Conservation (phyloP, 2,113 vertebrate species). For the Channa maculata region DNA sequence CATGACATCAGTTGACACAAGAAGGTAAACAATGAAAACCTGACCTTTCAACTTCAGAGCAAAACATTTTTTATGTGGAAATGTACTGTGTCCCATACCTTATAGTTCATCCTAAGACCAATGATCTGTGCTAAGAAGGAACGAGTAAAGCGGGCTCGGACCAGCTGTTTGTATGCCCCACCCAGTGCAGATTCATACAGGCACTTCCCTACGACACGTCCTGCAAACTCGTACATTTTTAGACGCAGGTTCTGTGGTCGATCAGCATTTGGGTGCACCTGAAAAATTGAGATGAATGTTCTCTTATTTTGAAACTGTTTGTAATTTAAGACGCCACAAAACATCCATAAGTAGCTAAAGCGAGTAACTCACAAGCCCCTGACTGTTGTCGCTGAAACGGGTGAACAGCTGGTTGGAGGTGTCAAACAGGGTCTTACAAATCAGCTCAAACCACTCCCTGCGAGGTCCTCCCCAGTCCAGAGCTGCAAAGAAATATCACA, state of each 20-base stretch:
- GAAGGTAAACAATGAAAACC: constrained; percentile 53
- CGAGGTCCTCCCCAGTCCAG: constrained; percentile 98
- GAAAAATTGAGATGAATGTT: not conserved
- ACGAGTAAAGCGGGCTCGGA: constrained; percentile 95
- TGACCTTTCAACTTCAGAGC: constrained; percentile 13
- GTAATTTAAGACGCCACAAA: not conserved
- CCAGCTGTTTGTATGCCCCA: constrained; percentile 94
- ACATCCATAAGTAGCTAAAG: not conserved
- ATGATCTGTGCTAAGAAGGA: constrained; percentile 99
- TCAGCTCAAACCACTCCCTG: constrained; percentile 97
- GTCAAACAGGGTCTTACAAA: constrained; percentile 96
- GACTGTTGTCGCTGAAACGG: constrained; percentile 96
- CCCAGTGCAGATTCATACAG: constrained; percentile 97
- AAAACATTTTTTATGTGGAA: constrained; percentile 1
- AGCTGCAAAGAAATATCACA: constrained; percentile 79
- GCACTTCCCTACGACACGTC: constrained; percentile 96
- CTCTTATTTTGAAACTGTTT: not conserved
- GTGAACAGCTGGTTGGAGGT: constrained; percentile 95
- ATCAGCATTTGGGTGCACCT: constrained; percentile 97
- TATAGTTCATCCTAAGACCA: constrained; percentile 98
- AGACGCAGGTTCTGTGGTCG: constrained; percentile 89
- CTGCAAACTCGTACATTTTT: constrained; percentile 97
- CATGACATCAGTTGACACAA: constrained; percentile 53
- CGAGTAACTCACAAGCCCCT: constrained; percentile 88
- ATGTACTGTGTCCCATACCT: constrained; percentile 82